phyloP scores from a whole-genome alignment of 2,113 vertebrate genomes.

The Neomonachus schauinslandi region DNA sequence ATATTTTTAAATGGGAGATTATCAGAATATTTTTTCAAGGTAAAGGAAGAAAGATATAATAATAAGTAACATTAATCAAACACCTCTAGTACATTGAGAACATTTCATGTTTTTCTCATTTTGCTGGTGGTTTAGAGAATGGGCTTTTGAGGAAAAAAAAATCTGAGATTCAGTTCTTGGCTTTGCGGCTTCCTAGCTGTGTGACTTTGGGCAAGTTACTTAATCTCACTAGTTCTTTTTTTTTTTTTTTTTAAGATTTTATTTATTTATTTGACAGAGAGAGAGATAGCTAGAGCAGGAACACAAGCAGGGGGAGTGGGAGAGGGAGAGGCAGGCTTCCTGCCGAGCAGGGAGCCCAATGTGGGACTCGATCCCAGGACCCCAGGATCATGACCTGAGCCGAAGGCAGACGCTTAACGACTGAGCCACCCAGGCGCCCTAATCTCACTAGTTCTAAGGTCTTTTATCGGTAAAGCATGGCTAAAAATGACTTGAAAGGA shows the following conservation, averaged over 20 bases:
- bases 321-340: no score
- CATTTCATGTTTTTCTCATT: neutral
- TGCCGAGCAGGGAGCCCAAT: no score
- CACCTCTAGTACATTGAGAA: neutral
- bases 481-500: neutral
- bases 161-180: neutral
- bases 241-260: no score
- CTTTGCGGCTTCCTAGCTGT: neutral
- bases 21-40: neutral
- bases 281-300: no score
- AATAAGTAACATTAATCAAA: slow-evolving; percentile 3
- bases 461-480: neutral
- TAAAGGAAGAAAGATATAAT: neutral
- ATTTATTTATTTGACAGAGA: no score
- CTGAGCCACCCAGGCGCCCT: no score
- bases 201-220: neutral
- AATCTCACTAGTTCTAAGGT: neutral
- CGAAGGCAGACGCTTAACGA: no score
- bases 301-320: no score
- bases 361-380: no score
- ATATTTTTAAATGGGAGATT: neutral
- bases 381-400: no score
- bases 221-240: neutral
- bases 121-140: neutral
- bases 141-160: neutral